A percentile compares a stretch with the other conserved stretches of the same genome.
Evolutionary conservation across 2,113 vertebrate species (phyloP).

Genomic region (Pyrgilauda ruficollis): DNA sequence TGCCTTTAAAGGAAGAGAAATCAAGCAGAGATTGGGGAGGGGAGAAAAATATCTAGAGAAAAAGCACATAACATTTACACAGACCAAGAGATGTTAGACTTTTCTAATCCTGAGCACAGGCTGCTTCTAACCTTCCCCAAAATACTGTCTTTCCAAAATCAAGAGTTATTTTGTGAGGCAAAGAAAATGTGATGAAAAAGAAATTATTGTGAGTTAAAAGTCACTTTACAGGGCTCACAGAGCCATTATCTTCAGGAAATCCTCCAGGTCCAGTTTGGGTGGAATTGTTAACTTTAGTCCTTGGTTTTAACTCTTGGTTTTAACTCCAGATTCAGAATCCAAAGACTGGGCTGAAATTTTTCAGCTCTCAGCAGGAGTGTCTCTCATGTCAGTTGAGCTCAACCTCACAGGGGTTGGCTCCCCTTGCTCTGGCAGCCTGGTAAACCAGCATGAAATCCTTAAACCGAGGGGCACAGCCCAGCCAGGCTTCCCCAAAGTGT

Average conservation of each 20-base stretch:
- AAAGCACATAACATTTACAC: background rate
- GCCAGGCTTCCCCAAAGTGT: conserved; percentile 84
- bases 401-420: conserved; percentile 78
- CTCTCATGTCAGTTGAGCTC: conserved; percentile 65
- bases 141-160: background rate
- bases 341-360: background rate
- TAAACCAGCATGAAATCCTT: conserved; percentile 79
- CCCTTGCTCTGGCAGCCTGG: conserved; percentile 61
- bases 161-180: background rate
- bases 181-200: background rate
- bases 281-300: background rate
- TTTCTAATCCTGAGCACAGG: background rate
- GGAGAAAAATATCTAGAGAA: background rate
- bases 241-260: background rate
- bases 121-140: background rate
- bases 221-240: background rate
- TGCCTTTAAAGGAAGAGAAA: background rate
- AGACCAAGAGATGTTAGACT: background rate
- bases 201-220: background rate
- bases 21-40: background rate
- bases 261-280: background rate
- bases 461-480: conserved; percentile 83
- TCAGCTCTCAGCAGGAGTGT: background rate
- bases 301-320: background rate
- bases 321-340: background rate